Evolutionary conservation across 2,113 vertebrate species (phyloP), one percentile per base, ranked within the genome.

Genomic region (Xyliphius kryptos): DNA sequence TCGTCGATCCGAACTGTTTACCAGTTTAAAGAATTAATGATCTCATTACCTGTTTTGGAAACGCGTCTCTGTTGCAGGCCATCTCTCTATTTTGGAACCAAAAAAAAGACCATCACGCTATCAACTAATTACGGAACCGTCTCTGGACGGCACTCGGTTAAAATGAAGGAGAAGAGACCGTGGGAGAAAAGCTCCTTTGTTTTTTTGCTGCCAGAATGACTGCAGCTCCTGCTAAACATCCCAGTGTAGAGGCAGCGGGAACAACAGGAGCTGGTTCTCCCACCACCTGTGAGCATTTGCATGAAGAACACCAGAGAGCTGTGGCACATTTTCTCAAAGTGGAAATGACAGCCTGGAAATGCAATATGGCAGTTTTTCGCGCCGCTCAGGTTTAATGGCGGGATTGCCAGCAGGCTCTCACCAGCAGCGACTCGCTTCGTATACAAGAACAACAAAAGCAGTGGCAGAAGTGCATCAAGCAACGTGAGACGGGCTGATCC

Each of bases 231-330:
- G 26, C 26, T 32, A 32, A 32, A 32, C 4, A 32, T 32, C 26
- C 26, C 26, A 32, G 26, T 6, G 56, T 48, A 12, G 38, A 53
- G 56, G 21, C 37, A 62, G 22, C 40, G 16, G 36, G 63, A 50
- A 54, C 49, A 55, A 60, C 50, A 53, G 41, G 26, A 12, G 3
- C 53, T 4, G 41, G 48, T 72, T 43, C 26, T 14, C 7, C 2
- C 13, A 53, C 50, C 56, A 60, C 17, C 46, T 54, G 44, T 19
- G 40, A 55, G 41, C 55, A 63, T 58, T 58, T 72, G 62, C 48
- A 55, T 63, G 32, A 37, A 60, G 53, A 59, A 63, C 62, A 72
- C 52, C 40, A 8, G 13, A 61, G 52, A 63, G n/a, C n/a, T n/a
- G 37, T 14, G 11, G 14, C 50, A 61, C 19, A 13, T 38, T 19